These are phyloP conservation scores for Dromaius novaehollandiae DNA, from an alignment of 2,113 vertebrate species.

Conservation along the genomic window DNA sequence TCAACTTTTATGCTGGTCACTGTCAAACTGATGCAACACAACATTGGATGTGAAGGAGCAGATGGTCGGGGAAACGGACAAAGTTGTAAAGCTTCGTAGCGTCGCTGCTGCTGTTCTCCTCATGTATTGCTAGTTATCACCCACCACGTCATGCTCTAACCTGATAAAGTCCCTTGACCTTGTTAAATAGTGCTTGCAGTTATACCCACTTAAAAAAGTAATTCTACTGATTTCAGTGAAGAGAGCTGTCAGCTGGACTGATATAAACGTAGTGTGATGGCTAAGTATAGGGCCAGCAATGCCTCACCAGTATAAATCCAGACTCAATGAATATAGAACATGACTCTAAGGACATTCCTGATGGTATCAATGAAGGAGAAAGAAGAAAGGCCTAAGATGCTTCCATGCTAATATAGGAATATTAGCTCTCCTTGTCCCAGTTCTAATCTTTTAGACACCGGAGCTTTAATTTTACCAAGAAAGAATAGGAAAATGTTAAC, in stretches of 20 bases:
- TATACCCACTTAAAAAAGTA: not conserved
- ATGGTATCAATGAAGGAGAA: slow-evolving; percentile 29
- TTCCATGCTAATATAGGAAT: not conserved
- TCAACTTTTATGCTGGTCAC: not conserved
- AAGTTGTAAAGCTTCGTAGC: not conserved
- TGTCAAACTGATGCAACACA: not conserved
- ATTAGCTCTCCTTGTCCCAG: not conserved
- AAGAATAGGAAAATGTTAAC: not conserved
- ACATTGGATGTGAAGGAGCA: not conserved
- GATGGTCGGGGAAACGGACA: not conserved
- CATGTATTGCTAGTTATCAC: not conserved
- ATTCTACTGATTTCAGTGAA: not conserved
- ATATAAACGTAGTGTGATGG: not conserved
- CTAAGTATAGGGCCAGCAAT: not conserved
- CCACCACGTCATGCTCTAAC: not conserved
- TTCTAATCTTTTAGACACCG: not conserved
- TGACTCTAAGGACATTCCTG: not conserved
- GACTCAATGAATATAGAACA: not conserved
- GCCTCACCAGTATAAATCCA: not conserved
- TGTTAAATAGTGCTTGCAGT: not conserved
- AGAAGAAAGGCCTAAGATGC: not conserved
- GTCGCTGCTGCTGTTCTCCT: not conserved
- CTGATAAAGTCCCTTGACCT: not conserved
- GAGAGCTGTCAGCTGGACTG: not conserved
- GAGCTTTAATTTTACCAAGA: not conserved